phyloP scores from a whole-genome alignment of 2,888 invertebrate genomes.

The Megalurothrips usitatus region DNA sequence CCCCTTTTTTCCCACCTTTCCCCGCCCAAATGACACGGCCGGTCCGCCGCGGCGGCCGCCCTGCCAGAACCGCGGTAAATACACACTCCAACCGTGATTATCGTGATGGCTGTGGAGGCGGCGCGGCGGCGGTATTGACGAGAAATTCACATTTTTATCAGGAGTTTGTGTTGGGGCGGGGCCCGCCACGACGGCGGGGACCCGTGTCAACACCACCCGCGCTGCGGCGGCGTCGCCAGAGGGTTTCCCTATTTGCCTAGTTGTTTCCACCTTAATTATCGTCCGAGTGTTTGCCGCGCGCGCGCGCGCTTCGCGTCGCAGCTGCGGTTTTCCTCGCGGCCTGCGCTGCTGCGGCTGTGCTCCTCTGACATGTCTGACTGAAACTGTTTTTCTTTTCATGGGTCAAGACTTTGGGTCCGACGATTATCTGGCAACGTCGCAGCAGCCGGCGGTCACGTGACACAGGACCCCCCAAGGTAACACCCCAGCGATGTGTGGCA shows the following conservation, averaged over 20 bases:
- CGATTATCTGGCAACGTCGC: conserved; percentile 16
- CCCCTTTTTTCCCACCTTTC: too few species aligned
- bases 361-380: conserved; percentile 7
- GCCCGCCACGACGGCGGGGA: background rate
- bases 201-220: background rate
- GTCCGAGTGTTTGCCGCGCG: background rate
- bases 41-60: too few species aligned
- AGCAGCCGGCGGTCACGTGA: conserved; percentile 5
- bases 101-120: background rate
- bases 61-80: too few species aligned
- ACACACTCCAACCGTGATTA: background rate
- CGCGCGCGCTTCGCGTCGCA: background rate
- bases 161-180: background rate
- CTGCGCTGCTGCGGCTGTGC: background rate
- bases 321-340: background rate
- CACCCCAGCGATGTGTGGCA: background rate
- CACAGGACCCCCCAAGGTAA: conserved; percentile 11
- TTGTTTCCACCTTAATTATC: background rate
- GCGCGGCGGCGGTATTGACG: background rate
- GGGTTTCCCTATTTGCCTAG: background rate
- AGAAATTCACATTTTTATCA: conserved; percentile 9
- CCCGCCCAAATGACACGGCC: too few species aligned
- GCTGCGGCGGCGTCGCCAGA: background rate
- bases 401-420: conserved; percentile 15
- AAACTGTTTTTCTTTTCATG: conserved; percentile 21